Percentiles rank a stretch among this genome's conserved stretches.
These are phyloP conservation scores for Amphimedon queenslandica DNA, from an alignment of 37 sponge, comb jelly and placozoan genomes.

Conservation along the genomic window DNA sequence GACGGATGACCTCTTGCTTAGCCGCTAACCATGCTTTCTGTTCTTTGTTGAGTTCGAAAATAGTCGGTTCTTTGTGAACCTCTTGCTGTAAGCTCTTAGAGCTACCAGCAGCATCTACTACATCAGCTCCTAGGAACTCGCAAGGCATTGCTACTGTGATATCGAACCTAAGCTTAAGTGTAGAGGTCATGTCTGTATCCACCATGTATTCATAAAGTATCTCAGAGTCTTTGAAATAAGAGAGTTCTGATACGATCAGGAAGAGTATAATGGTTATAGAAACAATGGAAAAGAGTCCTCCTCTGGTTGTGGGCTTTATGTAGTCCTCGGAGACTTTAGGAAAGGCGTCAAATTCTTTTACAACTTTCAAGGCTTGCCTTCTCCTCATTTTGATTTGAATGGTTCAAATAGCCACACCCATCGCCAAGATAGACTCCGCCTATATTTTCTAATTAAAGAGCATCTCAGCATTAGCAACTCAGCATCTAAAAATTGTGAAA, in stretches of 20 bases:
- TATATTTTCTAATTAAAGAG: too few species aligned
- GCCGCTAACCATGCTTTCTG: conserved; percentile 52
- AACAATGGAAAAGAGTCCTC: conserved; percentile 75
- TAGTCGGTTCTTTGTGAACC: conserved; percentile 52
- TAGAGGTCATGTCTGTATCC: conserved; percentile 61
- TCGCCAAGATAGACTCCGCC: too few species aligned
- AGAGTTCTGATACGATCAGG: conserved; percentile 76
- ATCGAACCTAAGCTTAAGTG: conserved; percentile 67
- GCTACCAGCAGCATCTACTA: conserved; percentile 74
- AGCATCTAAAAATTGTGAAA: too few species aligned
- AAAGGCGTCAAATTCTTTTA: conserved; percentile 85
- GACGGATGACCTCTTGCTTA: conserved; percentile 15
- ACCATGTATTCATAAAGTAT: conserved; percentile 80
- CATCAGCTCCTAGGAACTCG: conserved; percentile 70
- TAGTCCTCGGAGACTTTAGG: conserved; percentile 85
- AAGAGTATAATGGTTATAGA: conserved; percentile 65
- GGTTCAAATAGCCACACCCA: not conserved
- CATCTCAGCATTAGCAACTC: too few species aligned
- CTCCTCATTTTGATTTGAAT: conserved; percentile 9
- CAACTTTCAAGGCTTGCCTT: conserved; percentile 35
- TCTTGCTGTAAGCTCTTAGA: conserved; percentile 11
- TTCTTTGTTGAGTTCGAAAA: conserved; percentile 53
- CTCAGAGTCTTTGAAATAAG: conserved; percentile 61
- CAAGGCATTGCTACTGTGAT: conserved; percentile 90
- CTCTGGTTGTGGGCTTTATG: conserved; percentile 66